Percentiles rank a stretch among this genome's conserved stretches.
Conservation (phyloP, 2,113 vertebrate species). For the Pteropus alecto region DNA sequence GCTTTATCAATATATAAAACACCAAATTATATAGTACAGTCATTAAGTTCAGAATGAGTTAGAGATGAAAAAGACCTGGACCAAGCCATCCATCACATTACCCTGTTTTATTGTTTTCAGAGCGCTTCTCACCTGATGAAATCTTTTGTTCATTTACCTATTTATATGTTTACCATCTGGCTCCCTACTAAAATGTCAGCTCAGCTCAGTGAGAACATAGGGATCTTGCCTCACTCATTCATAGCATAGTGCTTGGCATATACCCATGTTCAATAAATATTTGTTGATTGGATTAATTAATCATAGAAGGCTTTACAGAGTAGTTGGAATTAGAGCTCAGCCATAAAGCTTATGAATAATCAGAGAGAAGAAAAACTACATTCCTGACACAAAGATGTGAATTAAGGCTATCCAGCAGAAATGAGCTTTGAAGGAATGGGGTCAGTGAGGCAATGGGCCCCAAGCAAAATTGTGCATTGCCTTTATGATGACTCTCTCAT, state of each 20-base stretch:
- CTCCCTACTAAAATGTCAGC: neutral
- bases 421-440: neutral
- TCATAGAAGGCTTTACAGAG: neutral
- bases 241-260: neutral
- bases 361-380: neutral
- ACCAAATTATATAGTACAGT: neutral
- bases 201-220: neutral
- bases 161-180: conserved; percentile 50
- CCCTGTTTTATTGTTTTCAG: neutral
- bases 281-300: conserved; percentile 1
- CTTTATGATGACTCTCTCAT: neutral
- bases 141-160: neutral
- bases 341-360: neutral
- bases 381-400: neutral
- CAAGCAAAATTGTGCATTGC: neutral
- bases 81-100: neutral
- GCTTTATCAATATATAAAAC: neutral
- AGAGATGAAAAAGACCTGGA: neutral
- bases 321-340: neutral
- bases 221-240: neutral
- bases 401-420: neutral
- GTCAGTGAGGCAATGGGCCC: neutral
- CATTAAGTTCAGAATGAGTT: conserved; percentile 4
- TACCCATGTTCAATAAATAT: neutral
- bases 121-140: conserved; percentile 1